phyloP scores from a whole-genome alignment of 2,113 vertebrate genomes.

The Pyxicephalus adspersus region DNA sequence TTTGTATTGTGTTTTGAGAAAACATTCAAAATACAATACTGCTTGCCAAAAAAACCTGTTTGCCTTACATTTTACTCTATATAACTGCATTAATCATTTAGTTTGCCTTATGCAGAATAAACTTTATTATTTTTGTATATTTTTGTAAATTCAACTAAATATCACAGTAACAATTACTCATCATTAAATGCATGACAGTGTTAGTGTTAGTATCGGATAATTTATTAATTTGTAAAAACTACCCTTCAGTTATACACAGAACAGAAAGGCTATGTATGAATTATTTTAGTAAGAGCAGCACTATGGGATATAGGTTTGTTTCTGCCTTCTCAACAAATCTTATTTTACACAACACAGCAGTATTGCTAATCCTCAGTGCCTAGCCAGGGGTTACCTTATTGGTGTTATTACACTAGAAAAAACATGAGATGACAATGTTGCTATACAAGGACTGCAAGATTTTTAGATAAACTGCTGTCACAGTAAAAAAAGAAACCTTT shows the following conservation, averaged over 20 bases:
- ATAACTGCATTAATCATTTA: no score
- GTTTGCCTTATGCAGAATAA: no score
- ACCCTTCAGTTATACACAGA: background rate
- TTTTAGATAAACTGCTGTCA: constrained; percentile 2
- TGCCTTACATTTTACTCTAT: no score
- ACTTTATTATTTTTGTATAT: no score
- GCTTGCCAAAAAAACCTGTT: no score
- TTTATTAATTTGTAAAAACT: constrained; percentile 6
- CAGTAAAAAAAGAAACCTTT: constrained; percentile 35
- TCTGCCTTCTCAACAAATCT: constrained; percentile 59
- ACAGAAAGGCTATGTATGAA: background rate
- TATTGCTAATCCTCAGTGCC: constrained; percentile 33
- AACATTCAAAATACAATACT: no score
- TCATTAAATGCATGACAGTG: no score
- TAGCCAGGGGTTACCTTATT: constrained; percentile 5
- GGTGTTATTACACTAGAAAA: constrained; percentile 35
- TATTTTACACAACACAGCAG: constrained; percentile 46
- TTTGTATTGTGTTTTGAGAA: no score
- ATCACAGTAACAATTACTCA: no score
- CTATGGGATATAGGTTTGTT: constrained; percentile 33
- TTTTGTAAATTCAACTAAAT: no score
- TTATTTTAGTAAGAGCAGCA: background rate
- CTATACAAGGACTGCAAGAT: constrained; percentile 3
- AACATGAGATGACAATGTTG: constrained; percentile 31
- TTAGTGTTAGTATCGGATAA: background rate